A percentile compares a stretch with the other conserved stretches of the same genome.
These are phyloP conservation scores for Chitala chitala DNA, from an alignment of 2,113 vertebrate species.

Conservation along the genomic window DNA sequence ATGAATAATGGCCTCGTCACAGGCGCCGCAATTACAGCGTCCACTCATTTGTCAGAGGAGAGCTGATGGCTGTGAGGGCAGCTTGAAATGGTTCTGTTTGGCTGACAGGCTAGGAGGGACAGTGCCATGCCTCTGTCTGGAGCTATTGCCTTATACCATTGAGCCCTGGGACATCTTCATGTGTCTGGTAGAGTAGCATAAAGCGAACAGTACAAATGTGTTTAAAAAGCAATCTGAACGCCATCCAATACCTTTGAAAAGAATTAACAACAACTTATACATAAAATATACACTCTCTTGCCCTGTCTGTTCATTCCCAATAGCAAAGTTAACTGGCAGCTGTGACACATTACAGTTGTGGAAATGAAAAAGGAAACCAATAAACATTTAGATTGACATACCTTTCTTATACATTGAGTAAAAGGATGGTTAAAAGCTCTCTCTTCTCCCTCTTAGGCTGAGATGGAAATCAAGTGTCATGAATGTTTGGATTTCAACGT, in stretches of 20 bases:
- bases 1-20: constrained; percentile 65
- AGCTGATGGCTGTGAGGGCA: constrained; percentile 32
- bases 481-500: too few relatives aligned
- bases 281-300: neutral
- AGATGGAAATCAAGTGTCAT: too few relatives aligned
- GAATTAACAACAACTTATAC: neutral
- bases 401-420: too few relatives aligned
- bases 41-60: constrained; percentile 61
- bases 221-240: neutral
- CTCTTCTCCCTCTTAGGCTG: too few relatives aligned
- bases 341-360: too few relatives aligned
- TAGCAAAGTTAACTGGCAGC: too few relatives aligned
- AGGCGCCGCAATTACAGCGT: constrained; percentile 62
- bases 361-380: too few relatives aligned
- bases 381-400: too few relatives aligned
- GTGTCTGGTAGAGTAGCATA: neutral
- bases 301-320: too few relatives aligned
- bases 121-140: neutral
- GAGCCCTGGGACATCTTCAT: neutral
- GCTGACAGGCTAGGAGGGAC: neutral
- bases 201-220: neutral
- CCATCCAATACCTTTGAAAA: neutral
- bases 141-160: neutral
- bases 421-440: too few relatives aligned
- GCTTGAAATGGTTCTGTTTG: constrained; percentile 17